Conservation (phyloP, 1,140 invertebrate genomes). For the Drosophila lacertosa region DNA sequence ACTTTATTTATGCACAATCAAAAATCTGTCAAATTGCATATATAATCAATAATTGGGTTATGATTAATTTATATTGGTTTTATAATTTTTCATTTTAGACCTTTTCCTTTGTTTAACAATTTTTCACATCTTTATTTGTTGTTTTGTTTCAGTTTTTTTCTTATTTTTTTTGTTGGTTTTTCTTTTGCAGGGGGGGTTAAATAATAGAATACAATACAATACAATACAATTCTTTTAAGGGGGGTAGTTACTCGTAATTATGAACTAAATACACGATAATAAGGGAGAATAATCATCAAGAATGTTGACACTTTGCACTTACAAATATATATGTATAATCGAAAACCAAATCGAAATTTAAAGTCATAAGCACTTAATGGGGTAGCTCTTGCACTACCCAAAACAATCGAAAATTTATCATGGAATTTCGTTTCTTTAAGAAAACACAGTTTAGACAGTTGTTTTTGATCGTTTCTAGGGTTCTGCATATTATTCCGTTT, state of each 20-base stretch:
- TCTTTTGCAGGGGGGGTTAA: constrained; percentile 52
- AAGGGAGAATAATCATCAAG: constrained; percentile 57
- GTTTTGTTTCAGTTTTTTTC: constrained; percentile 28
- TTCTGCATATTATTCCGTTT: constrained; percentile 29
- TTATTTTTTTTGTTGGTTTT: too few relatives aligned
- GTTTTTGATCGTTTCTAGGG: constrained; percentile 9
- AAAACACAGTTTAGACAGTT: constrained; percentile 32
- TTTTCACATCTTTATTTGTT: constrained; percentile 59
- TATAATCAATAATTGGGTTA: constrained; percentile 39
- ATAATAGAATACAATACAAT: constrained; percentile 51
- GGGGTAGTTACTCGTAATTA: constrained; percentile 54
- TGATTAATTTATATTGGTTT: constrained; percentile 54
- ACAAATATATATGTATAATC: constrained; percentile 63
- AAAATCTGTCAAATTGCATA: constrained; percentile 52
- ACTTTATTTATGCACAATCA: constrained; percentile 66
- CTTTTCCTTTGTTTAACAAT: constrained; percentile 69
- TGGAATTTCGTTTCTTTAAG: constrained; percentile 43
- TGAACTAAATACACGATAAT: constrained; percentile 54
- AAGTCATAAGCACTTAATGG: constrained; percentile 48
- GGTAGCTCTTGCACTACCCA: constrained; percentile 17
- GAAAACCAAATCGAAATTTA: constrained; percentile 65
- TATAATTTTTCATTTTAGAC: constrained; percentile 56
- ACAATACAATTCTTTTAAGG: constrained; percentile 45
- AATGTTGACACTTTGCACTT: constrained; percentile 76
- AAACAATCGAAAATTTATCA: constrained; percentile 38